These are phyloP conservation scores for Cyprinodon tularosa DNA, from an alignment of 2,113 vertebrate species.

Conservation along the genomic window DNA sequence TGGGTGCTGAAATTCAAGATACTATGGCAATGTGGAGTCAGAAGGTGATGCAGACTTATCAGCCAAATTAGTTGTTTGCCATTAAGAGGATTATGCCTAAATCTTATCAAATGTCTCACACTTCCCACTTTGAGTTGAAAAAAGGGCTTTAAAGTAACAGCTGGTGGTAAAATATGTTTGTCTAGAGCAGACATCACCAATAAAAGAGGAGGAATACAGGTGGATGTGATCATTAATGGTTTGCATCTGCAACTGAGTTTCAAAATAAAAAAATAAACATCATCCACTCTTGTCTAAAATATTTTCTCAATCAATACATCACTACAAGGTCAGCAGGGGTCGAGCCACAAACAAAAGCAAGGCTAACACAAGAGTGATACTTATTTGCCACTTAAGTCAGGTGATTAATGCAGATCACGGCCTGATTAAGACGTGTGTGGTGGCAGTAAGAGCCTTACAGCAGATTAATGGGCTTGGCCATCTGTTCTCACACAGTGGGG, in stretches of 20 bases:
- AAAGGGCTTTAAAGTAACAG: constrained; percentile 34
- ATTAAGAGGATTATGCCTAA: constrained; percentile 76
- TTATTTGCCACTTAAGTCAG: constrained; percentile 80
- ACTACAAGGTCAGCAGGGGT: constrained; percentile 60
- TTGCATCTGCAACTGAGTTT: constrained; percentile 10
- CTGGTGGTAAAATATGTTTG: constrained; percentile 43
- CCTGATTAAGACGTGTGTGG: constrained; percentile 77
- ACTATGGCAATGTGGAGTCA: constrained; percentile 65
- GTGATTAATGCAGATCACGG: constrained; percentile 80
- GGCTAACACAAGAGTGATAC: constrained; percentile 69
- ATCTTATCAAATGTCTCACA: constrained; percentile 73
- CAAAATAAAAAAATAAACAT: constrained; percentile 20
- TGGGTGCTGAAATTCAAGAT: constrained; percentile 71
- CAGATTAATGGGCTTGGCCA: constrained; percentile 74
- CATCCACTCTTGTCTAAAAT: constrained; percentile 7
- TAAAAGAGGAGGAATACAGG: constrained; percentile 25
- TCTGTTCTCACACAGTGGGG: constrained; percentile 73
- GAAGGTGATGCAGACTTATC: constrained; percentile 75
- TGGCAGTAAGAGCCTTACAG: constrained; percentile 79
- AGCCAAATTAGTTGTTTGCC: constrained; percentile 80
- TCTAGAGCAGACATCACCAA: constrained; percentile 4
- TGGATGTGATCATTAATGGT: background rate
- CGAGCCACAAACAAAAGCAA: constrained; percentile 52
- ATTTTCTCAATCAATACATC: constrained; percentile 42
- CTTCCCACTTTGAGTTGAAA: constrained; percentile 50